These are phyloP conservation scores for Eilema griseolum DNA, from an alignment of 2,888 invertebrate genomes.

Conservation along the genomic window DNA sequence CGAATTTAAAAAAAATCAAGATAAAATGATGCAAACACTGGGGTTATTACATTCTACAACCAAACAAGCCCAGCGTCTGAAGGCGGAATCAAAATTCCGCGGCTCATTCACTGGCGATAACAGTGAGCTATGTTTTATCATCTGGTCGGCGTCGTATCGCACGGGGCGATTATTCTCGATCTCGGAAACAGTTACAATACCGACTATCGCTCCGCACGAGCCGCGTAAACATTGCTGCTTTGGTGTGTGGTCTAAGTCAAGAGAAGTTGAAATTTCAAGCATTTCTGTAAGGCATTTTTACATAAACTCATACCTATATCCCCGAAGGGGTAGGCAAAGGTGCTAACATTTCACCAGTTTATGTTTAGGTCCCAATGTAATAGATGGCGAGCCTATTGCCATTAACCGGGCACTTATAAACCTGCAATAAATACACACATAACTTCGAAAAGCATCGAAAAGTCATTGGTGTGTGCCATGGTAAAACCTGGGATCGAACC, in stretches of 20 bases:
- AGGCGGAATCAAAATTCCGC: conserved; percentile 21
- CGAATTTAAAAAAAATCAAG: not conserved
- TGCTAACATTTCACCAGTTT: too few species aligned
- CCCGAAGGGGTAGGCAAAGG: too few species aligned
- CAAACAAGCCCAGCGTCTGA: conserved; percentile 7
- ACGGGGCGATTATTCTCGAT: conserved; percentile 75
- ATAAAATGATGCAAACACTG: conserved; percentile 1
- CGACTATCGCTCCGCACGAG: conserved; percentile 67
- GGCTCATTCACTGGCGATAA: conserved; percentile 39
- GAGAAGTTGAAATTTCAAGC: not conserved
- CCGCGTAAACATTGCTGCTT: conserved; percentile 72
- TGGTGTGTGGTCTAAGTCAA: conserved; percentile 61
- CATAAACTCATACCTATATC: too few species aligned
- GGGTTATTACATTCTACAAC: conserved; percentile 8
- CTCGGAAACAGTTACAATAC: conserved; percentile 81
- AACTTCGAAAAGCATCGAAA: too few species aligned
- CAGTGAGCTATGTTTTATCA: conserved; percentile 47
- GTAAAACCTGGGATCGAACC: too few species aligned
- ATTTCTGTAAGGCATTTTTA: not conserved
- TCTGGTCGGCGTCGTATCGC: conserved; percentile 77
- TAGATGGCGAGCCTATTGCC: too few species aligned
- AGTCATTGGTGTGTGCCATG: too few species aligned
- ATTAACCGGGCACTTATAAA: too few species aligned
- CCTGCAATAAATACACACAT: too few species aligned
- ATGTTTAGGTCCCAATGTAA: too few species aligned